These are phyloP conservation scores for Macaca mulatta DNA, from an alignment of 2,113 vertebrate genomes.

Conservation along the genomic window DNA sequence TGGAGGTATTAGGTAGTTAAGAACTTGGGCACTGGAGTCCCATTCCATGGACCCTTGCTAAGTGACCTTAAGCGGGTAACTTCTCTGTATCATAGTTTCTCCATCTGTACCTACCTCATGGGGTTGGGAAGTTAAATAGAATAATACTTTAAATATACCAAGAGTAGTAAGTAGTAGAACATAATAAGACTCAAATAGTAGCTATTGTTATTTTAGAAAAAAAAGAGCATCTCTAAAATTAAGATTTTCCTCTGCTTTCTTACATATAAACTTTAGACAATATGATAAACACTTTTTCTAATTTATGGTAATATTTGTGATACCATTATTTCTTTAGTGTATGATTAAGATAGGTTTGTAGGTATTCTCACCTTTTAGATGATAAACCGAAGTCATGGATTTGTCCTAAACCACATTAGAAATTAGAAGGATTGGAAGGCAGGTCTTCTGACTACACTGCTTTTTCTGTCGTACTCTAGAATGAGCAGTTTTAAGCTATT, in stretches of 20 bases:
- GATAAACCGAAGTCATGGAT: not conserved
- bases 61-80: not conserved
- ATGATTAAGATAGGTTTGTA: not conserved
- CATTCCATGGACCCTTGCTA: not conserved
- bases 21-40: not conserved
- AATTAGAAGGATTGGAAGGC: not conserved
- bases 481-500: conserved; percentile 40
- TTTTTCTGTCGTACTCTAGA: conserved; percentile 12
- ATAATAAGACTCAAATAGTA: not conserved
- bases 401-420: not conserved
- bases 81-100: not conserved
- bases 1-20: not conserved
- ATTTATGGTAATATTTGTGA: not conserved
- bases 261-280: not conserved
- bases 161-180: not conserved
- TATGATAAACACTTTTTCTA: not conserved
- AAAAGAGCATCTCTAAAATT: not conserved
- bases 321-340: not conserved
- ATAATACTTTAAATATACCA: not conserved
- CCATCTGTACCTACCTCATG: not conserved
- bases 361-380: not conserved
- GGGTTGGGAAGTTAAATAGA: not conserved
- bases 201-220: not conserved
- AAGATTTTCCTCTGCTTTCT: not conserved
- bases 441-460: not conserved